Conservation (phyloP, 2,888 invertebrate species). For the Reticulitermes lucifugus region DNA sequence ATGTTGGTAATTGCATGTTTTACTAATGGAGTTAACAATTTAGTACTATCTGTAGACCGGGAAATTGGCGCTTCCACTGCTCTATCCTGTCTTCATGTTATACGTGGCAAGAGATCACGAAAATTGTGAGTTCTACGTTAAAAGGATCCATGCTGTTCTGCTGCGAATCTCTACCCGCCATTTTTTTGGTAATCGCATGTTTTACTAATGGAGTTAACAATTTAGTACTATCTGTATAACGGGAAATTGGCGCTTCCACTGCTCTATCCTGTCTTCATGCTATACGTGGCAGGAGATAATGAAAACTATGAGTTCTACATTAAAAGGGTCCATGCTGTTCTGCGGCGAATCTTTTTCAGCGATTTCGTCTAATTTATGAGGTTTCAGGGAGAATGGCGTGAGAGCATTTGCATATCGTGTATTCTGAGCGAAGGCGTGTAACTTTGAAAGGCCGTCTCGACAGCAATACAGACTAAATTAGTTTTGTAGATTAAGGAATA, state of each 20-base stretch:
- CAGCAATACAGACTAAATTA: too few species aligned
- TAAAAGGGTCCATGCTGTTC: background rate
- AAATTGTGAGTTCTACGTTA: background rate
- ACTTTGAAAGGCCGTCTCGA: too few species aligned
- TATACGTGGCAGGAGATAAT: too few species aligned
- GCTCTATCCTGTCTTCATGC: too few species aligned
- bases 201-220: slow-evolving; percentile 51
- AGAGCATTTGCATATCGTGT: too few species aligned
- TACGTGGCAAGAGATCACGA: too few species aligned
- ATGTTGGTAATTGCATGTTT: slow-evolving; percentile 50
- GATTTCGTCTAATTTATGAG: background rate
- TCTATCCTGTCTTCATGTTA: too few species aligned
- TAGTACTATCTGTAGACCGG: slow-evolving; percentile 43
- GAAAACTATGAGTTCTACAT: background rate
- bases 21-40: slow-evolving; percentile 51
- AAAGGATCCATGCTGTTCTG: background rate
- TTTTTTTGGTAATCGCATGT: slow-evolving; percentile 48
- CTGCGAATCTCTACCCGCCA: too few species aligned
- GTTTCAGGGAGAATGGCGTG: too few species aligned
- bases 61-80: slow-evolving; percentile 28
- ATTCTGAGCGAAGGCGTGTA: too few species aligned
- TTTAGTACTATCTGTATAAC: slow-evolving; percentile 42
- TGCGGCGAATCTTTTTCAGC: background rate
- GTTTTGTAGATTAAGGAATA: too few species aligned
- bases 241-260: slow-evolving; percentile 29